These are phyloP conservation scores for Malacoraja senta DNA, from an alignment of 2,797 vertebrate species.

Conservation along the genomic window DNA sequence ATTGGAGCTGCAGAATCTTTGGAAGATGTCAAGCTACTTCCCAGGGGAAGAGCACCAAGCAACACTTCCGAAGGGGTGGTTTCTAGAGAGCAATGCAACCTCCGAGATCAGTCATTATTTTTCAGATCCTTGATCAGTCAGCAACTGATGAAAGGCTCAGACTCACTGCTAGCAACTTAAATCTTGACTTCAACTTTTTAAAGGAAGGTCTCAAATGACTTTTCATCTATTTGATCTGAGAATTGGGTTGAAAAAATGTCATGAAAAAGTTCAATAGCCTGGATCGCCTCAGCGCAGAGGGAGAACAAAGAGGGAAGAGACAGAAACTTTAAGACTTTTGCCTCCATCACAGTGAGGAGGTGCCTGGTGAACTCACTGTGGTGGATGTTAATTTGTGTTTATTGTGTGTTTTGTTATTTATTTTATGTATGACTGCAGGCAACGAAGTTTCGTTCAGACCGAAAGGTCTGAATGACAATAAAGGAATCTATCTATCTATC, in stretches of 20 bases:
- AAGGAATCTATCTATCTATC: too few relatives aligned
- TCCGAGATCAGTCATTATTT: not conserved
- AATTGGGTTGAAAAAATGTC: not conserved
- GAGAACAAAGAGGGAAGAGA: too few relatives aligned
- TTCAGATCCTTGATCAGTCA: not conserved
- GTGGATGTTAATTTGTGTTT: too few relatives aligned
- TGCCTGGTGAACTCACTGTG: too few relatives aligned
- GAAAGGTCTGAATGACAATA: too few relatives aligned
- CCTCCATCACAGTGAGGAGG: too few relatives aligned
- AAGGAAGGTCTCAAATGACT: not conserved
- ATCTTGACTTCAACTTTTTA: not conserved
- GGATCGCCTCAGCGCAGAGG: too few relatives aligned
- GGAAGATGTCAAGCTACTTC: not conserved
- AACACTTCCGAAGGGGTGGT: not conserved
- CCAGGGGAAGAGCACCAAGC: not conserved
- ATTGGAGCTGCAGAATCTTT: not conserved
- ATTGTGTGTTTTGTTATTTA: too few relatives aligned
- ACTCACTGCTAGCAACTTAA: not conserved
- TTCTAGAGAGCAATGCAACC: not conserved
- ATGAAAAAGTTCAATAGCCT: not conserved
- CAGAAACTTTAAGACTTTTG: too few relatives aligned
- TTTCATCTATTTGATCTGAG: not conserved
- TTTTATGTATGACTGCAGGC: too few relatives aligned
- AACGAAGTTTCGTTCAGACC: too few relatives aligned
- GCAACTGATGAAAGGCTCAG: not conserved